Evolutionary conservation across 1,140 invertebrate genomes (phyloP), one percentile per base, ranked within the genome.

Genomic region (Brachionus manjavacas): DNA sequence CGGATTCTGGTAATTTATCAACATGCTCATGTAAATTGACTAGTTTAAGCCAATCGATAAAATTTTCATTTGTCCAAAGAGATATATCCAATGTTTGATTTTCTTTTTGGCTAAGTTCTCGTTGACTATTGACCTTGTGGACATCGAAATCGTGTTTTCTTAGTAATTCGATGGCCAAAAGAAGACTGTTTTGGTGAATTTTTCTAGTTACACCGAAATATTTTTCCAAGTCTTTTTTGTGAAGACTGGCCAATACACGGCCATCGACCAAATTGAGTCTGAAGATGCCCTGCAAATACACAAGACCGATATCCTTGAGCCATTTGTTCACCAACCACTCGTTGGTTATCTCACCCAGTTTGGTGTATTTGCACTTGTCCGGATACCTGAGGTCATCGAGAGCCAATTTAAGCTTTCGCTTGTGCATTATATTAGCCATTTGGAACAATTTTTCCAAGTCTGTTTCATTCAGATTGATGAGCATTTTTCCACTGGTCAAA

Each of bases 201-300:
- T 68, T 60, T 46, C 35, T 81, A 11, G 31, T 81, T 12, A 81
- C 25, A 23, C 52, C 79, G 39, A 81, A 64, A 46, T 64, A 81
- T 16, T 81, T 81, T 64, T 81, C 79, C 20, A 81, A 64, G 31
- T 81, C 79, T 60, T 68, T 60, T 81, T 81, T 81, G 9, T 68
- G 52, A 23, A 81, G 35, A 68, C 52, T 81, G 12, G 52, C 79
- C 52, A 81, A 39, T 9, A 81, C 31, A 46, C 79, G 79, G 3
- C 79, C 79, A 68, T 81, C 79, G 1, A 81, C 64, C 39, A 81
- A 81, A 81, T 81, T 81, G 8, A 64, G 79, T 28, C 52, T 35
- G 25, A 81, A 81, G 43, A 81, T 81, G 14, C 52, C 41, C 35
- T 81, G 52, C 8, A 81, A 43, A 41, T 81, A 68, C 2, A 64